Conservation (phyloP, 2,113 vertebrate genomes). For the Platichthys stellatus region DNA sequence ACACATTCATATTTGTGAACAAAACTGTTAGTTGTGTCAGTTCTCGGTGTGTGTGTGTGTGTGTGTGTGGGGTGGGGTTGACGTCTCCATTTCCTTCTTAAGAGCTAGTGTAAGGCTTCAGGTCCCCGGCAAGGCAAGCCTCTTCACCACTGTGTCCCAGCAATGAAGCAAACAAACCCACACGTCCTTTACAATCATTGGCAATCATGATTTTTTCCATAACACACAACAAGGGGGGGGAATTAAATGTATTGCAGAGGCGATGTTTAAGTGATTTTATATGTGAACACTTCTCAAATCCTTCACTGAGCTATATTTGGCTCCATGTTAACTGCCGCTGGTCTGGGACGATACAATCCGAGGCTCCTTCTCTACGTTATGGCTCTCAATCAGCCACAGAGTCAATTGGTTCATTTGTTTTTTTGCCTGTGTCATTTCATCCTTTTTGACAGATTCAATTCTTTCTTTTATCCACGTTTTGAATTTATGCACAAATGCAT, state of each 20-base stretch:
- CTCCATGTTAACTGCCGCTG: slow-evolving; percentile 32
- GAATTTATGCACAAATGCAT: slow-evolving; percentile 12
- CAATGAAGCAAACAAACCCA: slow-evolving; percentile 44
- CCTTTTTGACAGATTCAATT: neutral
- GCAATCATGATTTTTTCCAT: slow-evolving; percentile 49
- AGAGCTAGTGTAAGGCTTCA: slow-evolving; percentile 70
- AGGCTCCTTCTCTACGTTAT: slow-evolving; percentile 46
- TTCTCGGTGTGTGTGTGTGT: slow-evolving; percentile 21
- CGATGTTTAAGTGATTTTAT: slow-evolving; percentile 19
- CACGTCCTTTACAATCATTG: slow-evolving; percentile 60
- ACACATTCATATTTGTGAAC: slow-evolving; percentile 70
- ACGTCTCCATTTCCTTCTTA: slow-evolving; percentile 58
- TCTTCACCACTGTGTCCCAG: slow-evolving; percentile 49
- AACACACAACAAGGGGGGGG: slow-evolving; percentile 34
- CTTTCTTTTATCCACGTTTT: slow-evolving; percentile 10
- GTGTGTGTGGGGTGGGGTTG: slow-evolving; percentile 19
- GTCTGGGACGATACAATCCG: slow-evolving; percentile 19
- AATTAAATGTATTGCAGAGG: slow-evolving; percentile 48
- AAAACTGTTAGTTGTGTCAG: slow-evolving; percentile 25
- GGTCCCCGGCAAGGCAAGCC: slow-evolving; percentile 67
- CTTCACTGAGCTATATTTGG: slow-evolving; percentile 50
- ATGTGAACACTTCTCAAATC: slow-evolving; percentile 34
- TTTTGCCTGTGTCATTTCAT: neutral
- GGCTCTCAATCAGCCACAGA: slow-evolving; percentile 58
- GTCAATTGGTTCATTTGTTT: slow-evolving; percentile 9